A percentile compares a stretch with the other conserved stretches of the same genome.
These are phyloP conservation scores for Chionis minor DNA, from an alignment of 2,113 vertebrate species.

Conservation along the genomic window DNA sequence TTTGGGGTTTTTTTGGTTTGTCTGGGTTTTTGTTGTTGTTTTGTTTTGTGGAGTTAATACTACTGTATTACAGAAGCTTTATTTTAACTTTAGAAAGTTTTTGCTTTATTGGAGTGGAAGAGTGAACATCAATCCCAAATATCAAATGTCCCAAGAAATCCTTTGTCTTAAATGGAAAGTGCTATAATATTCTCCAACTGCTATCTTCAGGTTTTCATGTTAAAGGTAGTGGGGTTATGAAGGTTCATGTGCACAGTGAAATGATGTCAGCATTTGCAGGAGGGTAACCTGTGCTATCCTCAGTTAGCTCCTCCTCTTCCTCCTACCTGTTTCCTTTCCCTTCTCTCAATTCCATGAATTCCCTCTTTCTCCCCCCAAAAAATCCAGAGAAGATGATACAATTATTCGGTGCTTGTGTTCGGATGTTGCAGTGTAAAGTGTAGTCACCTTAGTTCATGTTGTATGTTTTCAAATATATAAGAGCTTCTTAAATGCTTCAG, in stretches of 20 bases:
- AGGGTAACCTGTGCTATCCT: background rate
- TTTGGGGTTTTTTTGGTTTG: background rate
- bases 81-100: background rate
- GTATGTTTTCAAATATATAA: background rate
- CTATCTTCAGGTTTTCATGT: background rate
- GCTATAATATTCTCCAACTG: background rate
- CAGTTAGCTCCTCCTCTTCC: background rate
- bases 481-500: background rate
- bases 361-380: background rate
- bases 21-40: too few relatives aligned
- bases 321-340: background rate
- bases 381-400: background rate
- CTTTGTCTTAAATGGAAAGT: background rate
- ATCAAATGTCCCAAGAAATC: background rate
- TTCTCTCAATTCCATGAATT: background rate
- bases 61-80: background rate
- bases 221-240: background rate
- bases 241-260: background rate
- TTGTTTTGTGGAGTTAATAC: background rate
- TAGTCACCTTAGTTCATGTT: background rate
- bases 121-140: background rate
- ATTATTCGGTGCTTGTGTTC: background rate
- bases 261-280: background rate
- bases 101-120: background rate
- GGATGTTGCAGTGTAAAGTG: background rate